These are phyloP conservation scores for Bombus superbus DNA, from an alignment of 1,140 invertebrate genomes.

Conservation along the genomic window DNA sequence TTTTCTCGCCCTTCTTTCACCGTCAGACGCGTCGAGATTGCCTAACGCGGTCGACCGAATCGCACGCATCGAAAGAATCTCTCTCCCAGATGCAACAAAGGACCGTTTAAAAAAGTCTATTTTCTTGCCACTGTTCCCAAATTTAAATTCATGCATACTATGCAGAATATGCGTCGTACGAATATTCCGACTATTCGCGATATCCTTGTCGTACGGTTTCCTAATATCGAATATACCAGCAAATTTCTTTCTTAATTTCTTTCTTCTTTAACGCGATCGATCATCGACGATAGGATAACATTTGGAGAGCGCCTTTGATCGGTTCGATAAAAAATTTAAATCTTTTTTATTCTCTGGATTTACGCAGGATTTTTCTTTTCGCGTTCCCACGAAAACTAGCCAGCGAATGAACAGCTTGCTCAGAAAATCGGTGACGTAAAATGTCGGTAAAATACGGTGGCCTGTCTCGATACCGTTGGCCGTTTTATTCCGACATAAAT, in stretches of 20 bases:
- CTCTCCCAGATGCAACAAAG: too few relatives aligned
- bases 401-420: not conserved
- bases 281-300: not conserved
- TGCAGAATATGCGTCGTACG: not conserved
- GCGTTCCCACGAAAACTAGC: not conserved
- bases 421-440: slow-evolving; percentile 1
- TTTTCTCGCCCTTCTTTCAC: not conserved
- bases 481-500: slow-evolving; percentile 15
- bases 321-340: not conserved
- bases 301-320: not conserved
- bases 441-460: not conserved
- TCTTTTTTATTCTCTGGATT: not conserved
- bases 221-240: too few relatives aligned
- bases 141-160: too few relatives aligned
- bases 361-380: not conserved
- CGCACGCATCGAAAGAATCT: too few relatives aligned
- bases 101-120: too few relatives aligned
- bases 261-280: too few relatives aligned
- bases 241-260: not conserved
- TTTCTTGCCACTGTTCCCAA: too few relatives aligned
- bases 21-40: not conserved
- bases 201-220: too few relatives aligned
- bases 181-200: not conserved
- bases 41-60: too few relatives aligned
- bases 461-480: too few relatives aligned